These are phyloP conservation scores for Asteroscopus sphinx DNA, from an alignment of 2,888 invertebrate genomes.

Conservation along the genomic window DNA sequence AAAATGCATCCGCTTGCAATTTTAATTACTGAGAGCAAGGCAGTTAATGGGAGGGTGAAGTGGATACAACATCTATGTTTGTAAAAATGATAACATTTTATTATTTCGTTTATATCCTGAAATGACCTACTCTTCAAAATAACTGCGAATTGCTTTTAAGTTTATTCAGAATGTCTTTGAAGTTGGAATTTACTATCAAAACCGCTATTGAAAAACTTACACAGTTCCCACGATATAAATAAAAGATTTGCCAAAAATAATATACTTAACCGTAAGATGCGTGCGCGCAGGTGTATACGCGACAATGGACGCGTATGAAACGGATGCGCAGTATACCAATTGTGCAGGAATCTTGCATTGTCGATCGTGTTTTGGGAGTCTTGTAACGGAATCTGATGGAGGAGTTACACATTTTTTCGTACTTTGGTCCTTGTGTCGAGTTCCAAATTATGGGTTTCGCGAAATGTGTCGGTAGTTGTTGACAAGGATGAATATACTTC, in stretches of 20 bases:
- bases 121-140: too few relatives aligned
- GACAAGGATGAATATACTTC: conserved; percentile 25
- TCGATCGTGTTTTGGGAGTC: conserved; percentile 57
- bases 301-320: conserved; percentile 49
- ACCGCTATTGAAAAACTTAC: conserved; percentile 24
- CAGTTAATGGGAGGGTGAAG: conserved; percentile 13
- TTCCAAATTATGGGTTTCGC: conserved; percentile 55
- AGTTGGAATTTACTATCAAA: conserved; percentile 18
- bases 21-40: conserved; percentile 26
- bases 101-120: too few relatives aligned
- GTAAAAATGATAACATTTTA: too few relatives aligned
- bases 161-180: conserved; percentile 22
- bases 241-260: conserved; percentile 73
- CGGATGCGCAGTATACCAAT: conserved; percentile 63
- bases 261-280: conserved; percentile 67
- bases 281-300: conserved; percentile 77
- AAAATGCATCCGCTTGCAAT: conserved; percentile 6
- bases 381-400: conserved; percentile 68
- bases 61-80: too few relatives aligned
- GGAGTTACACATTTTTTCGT: conserved; percentile 33
- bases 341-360: conserved; percentile 72
- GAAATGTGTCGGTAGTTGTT: conserved; percentile 22
- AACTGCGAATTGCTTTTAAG: neutral
- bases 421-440: conserved; percentile 22
- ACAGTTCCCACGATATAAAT: conserved; percentile 77